These are phyloP conservation scores for Maconellicoccus hirsutus DNA, from an alignment of 1,140 invertebrate genomes.

Conservation along the genomic window DNA sequence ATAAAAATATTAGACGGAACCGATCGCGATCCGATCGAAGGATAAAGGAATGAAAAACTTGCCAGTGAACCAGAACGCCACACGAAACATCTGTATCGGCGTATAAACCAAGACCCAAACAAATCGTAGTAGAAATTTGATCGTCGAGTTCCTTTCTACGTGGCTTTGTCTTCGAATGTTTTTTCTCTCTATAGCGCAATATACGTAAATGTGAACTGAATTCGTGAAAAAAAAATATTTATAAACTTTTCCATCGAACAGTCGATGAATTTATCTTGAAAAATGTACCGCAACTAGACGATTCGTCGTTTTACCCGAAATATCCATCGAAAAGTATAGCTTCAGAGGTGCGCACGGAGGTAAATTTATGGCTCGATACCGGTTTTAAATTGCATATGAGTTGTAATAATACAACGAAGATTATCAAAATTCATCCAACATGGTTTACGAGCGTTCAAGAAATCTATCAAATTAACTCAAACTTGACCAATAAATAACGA, in stretches of 20 bases:
- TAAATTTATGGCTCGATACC: neutral
- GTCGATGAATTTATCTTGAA: too few relatives aligned
- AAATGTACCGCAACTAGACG: too few relatives aligned
- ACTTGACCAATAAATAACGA: slow-evolving; percentile 2
- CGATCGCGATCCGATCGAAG: neutral
- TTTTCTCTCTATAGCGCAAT: neutral
- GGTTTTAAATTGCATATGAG: neutral
- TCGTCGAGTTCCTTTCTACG: neutral
- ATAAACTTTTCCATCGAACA: too few relatives aligned
- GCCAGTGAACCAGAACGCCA: neutral
- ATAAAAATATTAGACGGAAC: neutral
- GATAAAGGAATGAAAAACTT: neutral
- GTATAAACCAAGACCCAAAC: neutral
- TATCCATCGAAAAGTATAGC: too few relatives aligned
- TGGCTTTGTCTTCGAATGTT: neutral
- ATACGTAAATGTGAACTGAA: too few relatives aligned
- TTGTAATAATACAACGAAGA: too few relatives aligned
- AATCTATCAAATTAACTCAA: neutral
- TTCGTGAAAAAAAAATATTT: too few relatives aligned
- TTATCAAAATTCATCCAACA: too few relatives aligned
- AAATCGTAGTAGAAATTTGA: neutral
- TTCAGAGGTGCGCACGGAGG: neutral
- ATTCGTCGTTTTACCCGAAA: too few relatives aligned
- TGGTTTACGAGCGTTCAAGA: neutral
- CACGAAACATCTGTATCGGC: neutral